A percentile compares a stretch with the other conserved stretches of the same genome.
Conservation (phyloP, 92 coral and sea anemone genomes). For the Parazoanthus atlanticus region DNA sequence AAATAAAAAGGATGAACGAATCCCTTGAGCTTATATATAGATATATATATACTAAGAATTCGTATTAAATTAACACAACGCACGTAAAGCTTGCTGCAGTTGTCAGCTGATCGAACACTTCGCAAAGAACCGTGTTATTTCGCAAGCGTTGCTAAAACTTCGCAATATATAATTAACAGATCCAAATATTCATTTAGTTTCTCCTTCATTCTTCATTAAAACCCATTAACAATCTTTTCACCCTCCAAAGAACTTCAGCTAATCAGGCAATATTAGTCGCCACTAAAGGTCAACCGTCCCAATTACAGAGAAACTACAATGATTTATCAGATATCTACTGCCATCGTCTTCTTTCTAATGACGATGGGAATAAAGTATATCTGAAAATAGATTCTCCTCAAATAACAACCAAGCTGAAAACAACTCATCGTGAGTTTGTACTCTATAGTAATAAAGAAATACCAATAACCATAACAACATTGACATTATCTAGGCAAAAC, state of each 20-base stretch:
- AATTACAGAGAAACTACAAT: not conserved
- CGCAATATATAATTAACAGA: constrained; percentile 16
- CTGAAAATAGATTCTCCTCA: not conserved
- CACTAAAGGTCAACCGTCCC: not conserved
- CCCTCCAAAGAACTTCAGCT: not conserved
- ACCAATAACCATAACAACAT: not conserved
- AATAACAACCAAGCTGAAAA: not conserved
- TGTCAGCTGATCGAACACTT: not conserved
- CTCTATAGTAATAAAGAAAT: not conserved
- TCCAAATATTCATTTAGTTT: not conserved
- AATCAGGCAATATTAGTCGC: not conserved
- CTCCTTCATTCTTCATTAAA: constrained; percentile 12
- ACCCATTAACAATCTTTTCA: not conserved
- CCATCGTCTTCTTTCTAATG: not conserved
- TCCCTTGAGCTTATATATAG: too few species aligned
- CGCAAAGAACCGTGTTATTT: not conserved
- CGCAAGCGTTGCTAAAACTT: constrained; percentile 5
- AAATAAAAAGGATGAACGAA: too few species aligned
- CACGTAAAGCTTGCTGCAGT: not conserved
- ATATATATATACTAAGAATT: too few species aligned
- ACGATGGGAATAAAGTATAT: not conserved
- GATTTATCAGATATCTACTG: not conserved
- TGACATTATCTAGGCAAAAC: not conserved
- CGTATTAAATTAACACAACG: not conserved
- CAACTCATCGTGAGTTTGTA: not conserved